Percentiles rank a stretch among this genome's conserved stretches.
These are phyloP conservation scores for Phytoseiulus persimilis DNA, from an alignment of 2,888 invertebrate genomes.

Conservation along the genomic window DNA sequence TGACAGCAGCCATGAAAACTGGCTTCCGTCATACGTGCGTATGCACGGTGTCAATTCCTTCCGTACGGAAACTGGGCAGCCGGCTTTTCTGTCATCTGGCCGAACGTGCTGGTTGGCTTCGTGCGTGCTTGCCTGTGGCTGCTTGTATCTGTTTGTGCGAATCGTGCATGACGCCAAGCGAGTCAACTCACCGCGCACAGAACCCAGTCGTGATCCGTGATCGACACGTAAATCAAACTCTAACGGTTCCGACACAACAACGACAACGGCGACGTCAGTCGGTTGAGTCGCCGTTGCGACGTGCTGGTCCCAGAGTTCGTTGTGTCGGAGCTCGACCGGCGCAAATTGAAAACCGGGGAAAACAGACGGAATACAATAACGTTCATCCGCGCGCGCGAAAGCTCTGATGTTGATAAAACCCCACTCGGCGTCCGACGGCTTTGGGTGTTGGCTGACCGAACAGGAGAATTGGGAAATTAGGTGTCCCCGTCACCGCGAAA, in stretches of 20 bases:
- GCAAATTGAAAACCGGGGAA: neutral
- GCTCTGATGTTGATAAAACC: too few relatives aligned
- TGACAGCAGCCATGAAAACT: neutral
- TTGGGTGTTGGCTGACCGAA: too few relatives aligned
- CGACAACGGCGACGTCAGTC: neutral
- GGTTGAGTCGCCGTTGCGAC: neutral
- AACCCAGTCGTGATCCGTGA: slow-evolving; percentile 6
- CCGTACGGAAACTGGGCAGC: neutral
- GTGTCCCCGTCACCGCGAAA: too few relatives aligned
- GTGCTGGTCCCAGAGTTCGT: neutral
- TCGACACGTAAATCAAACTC: slow-evolving; percentile 34
- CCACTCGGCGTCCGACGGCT: too few relatives aligned
- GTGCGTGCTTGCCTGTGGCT: neutral
- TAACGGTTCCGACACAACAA: slow-evolving; percentile 24
- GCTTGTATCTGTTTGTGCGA: neutral
- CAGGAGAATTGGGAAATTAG: too few relatives aligned
- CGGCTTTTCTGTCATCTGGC: neutral
- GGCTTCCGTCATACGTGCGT: neutral
- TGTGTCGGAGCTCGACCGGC: neutral
- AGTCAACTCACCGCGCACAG: neutral
- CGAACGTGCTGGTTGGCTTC: neutral
- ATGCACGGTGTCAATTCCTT: neutral
- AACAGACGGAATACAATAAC: neutral
- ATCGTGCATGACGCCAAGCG: neutral
- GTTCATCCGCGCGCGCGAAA: neutral